phyloP scores from a whole-genome alignment of 2,113 vertebrate species.

The Lipophrys pholis region DNA sequence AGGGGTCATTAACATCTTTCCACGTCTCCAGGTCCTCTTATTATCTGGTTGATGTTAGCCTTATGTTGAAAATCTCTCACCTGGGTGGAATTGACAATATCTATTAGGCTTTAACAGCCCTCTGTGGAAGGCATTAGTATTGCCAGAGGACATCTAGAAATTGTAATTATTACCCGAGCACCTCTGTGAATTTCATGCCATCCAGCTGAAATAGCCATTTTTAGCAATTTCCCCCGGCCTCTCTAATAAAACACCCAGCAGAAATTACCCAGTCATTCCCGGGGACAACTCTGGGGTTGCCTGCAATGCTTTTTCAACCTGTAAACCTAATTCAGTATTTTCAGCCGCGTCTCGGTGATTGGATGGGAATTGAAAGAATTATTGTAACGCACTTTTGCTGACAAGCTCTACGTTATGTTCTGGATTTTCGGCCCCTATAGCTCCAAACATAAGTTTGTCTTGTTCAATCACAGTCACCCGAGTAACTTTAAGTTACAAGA shows the following conservation, averaged over 20 bases:
- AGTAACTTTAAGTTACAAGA: conserved; percentile 8
- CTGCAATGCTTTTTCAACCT: conserved; percentile 23
- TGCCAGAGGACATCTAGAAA: conserved; percentile 61
- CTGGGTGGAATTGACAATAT: conserved; percentile 60
- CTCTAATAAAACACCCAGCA: conserved; percentile 30
- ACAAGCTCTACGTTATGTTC: conserved; percentile 11
- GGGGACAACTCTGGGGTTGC: conserved; percentile 16
- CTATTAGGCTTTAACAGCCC: conserved; percentile 70
- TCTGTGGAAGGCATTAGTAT: conserved; percentile 52
- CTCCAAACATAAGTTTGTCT: conserved; percentile 20
- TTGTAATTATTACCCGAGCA: conserved; percentile 65
- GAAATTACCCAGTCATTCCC: conserved; percentile 42
- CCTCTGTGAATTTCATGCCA: conserved; percentile 49
- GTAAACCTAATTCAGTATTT: conserved; percentile 32
- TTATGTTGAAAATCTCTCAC: conserved; percentile 52
- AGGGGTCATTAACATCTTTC: conserved; percentile 22
- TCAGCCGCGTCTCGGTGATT: conserved; percentile 32
- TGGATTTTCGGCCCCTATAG: conserved; percentile 5
- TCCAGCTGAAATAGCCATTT: conserved; percentile 52
- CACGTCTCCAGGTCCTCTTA: conserved; percentile 24
- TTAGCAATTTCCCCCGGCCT: conserved; percentile 29
- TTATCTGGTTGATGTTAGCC: conserved; percentile 31
- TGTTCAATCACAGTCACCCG: conserved; percentile 19
- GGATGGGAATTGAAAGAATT: conserved; percentile 35
- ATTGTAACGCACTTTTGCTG: conserved; percentile 46